Percentiles rank a stretch among this genome's conserved stretches.
phyloP scores from a whole-genome alignment of 1,140 invertebrate genomes.

The Sycophaga agraensis region DNA sequence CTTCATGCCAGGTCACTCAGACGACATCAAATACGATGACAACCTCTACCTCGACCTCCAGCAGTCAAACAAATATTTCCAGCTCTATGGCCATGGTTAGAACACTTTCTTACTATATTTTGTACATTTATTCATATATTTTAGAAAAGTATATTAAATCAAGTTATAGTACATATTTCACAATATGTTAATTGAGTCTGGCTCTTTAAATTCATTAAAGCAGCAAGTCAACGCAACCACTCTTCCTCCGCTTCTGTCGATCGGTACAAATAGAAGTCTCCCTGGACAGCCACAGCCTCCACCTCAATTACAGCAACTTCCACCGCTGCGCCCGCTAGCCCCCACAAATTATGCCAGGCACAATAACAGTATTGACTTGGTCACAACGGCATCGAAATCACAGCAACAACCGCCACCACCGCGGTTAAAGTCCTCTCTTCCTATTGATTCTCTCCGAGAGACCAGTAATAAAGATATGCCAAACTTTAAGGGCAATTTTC shows the following conservation, averaged over 20 bases:
- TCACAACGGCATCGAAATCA: constrained; percentile 35
- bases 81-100: constrained; percentile 34
- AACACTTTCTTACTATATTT: neutral
- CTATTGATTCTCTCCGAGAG: constrained; percentile 51
- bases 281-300: constrained; percentile 43
- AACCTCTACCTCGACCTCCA: constrained; percentile 40
- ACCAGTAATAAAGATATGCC: constrained; percentile 56
- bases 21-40: constrained; percentile 40
- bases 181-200: too few species aligned
- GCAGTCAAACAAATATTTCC: constrained; percentile 43
- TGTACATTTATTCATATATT: too few species aligned
- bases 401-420: constrained; percentile 46
- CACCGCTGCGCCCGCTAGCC: constrained; percentile 22
- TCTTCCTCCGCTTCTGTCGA: constrained; percentile 35
- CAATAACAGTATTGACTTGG: constrained; percentile 37
- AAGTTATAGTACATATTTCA: too few species aligned
- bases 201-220: too few species aligned
- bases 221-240: too few species aligned
- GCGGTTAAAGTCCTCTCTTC: constrained; percentile 43
- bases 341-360: constrained; percentile 34
- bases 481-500: constrained; percentile 53
- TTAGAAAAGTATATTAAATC: too few species aligned
- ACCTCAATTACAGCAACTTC: constrained; percentile 32
- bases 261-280: constrained; percentile 42
- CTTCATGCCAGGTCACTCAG: constrained; percentile 42